Evolutionary conservation across 2,888 invertebrate species (phyloP).

Genomic region (Apoda limacodes): DNA sequence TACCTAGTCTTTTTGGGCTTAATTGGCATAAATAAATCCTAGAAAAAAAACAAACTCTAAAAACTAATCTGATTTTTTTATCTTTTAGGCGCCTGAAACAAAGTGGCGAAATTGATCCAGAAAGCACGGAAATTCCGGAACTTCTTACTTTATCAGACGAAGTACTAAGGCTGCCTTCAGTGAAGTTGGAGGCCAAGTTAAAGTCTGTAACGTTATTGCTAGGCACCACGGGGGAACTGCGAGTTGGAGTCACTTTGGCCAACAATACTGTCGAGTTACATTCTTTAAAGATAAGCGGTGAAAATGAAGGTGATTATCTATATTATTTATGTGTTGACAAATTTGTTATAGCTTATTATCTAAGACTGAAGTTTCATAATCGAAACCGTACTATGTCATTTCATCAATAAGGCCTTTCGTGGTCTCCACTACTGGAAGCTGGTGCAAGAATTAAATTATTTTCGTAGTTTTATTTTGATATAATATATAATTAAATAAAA

Average conservation of each 20-base stretch:
- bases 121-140: slow-evolving; percentile 37
- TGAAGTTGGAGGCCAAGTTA: slow-evolving; percentile 76
- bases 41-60: too few species aligned
- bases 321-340: too few species aligned
- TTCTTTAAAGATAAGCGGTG: slow-evolving; percentile 62
- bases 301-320: slow-evolving; percentile 72
- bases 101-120: slow-evolving; percentile 37
- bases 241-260: slow-evolving; percentile 73
- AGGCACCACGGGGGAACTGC: slow-evolving; percentile 78
- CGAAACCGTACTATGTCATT: too few species aligned
- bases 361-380: too few species aligned
- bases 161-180: slow-evolving; percentile 74
- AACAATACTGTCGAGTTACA: slow-evolving; percentile 84
- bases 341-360: too few species aligned
- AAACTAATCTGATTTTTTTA: neutral
- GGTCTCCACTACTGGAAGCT: too few species aligned
- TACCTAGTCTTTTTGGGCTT: too few species aligned
- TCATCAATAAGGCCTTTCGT: too few species aligned
- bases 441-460: too few species aligned
- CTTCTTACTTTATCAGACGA: slow-evolving; percentile 76
- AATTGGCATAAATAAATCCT: too few species aligned
- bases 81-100: slow-evolving; percentile 45
- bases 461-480: too few species aligned
- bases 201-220: slow-evolving; percentile 78
- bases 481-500: too few species aligned